Evolutionary conservation across 2,888 invertebrate genomes (phyloP).

Genomic region (Amblyjoppa proteus): DNA sequence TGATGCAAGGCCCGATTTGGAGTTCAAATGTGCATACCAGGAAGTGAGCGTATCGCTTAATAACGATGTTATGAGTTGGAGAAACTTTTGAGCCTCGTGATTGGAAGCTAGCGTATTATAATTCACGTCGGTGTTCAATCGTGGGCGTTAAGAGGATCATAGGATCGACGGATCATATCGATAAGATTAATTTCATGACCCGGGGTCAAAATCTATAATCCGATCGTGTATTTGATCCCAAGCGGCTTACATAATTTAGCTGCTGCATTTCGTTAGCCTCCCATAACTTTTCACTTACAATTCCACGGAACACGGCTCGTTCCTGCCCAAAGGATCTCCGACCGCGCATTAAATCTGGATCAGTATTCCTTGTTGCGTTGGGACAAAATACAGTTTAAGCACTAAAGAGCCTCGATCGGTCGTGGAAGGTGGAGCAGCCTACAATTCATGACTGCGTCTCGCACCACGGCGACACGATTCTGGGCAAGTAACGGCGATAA

Average conservation of each 20-base stretch:
- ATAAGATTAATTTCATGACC: conserved; percentile 28
- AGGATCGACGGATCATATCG: conserved; percentile 25
- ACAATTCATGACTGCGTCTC: too few species aligned
- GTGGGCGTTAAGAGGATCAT: conserved; percentile 26
- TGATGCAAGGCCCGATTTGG: too few species aligned
- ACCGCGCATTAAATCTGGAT: not conserved
- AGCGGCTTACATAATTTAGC: conserved; percentile 39
- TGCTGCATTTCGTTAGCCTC: not conserved
- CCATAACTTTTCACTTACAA: not conserved
- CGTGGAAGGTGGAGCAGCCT: too few species aligned
- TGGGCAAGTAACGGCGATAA: not conserved
- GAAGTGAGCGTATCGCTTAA: too few species aligned
- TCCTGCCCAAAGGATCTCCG: not conserved
- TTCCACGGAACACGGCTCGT: not conserved
- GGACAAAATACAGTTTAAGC: too few species aligned
- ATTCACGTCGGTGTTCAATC: not conserved
- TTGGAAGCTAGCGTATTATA: not conserved
- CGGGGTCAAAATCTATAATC: conserved; percentile 38
- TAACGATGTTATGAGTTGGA: too few species aligned
- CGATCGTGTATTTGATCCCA: not conserved
- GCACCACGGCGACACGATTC: too few species aligned
- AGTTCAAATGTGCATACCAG: too few species aligned
- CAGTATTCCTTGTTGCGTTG: too few species aligned
- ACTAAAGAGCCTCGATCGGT: too few species aligned
- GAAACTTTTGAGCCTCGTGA: not conserved